Percentiles rank a stretch among this genome's conserved stretches.
These are phyloP conservation scores for Syrista parreyssii DNA, from an alignment of 2,888 invertebrate genomes.

Conservation along the genomic window DNA sequence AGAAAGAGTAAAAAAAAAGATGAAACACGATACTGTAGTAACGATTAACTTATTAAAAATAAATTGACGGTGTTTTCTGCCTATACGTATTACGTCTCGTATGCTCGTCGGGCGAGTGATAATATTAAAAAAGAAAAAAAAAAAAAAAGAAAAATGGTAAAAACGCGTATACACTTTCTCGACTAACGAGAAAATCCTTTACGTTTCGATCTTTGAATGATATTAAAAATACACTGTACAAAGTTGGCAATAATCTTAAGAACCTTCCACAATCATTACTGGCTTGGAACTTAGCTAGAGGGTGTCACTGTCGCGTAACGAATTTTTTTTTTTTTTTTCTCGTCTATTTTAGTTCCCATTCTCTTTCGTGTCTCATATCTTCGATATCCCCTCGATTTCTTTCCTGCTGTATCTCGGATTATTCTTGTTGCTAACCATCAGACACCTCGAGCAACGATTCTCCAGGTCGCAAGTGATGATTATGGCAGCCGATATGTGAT, in stretches of 20 bases:
- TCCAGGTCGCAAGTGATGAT: slow-evolving; percentile 42
- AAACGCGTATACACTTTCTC: slow-evolving; percentile 29
- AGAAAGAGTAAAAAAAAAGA: slow-evolving; percentile 37
- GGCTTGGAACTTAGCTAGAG: slow-evolving; percentile 23
- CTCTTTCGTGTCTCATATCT: too few species aligned
- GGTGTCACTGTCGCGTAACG: too few species aligned
- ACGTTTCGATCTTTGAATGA: neutral
- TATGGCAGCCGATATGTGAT: slow-evolving; percentile 61
- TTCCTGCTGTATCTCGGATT: too few species aligned
- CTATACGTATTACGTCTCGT: slow-evolving; percentile 53
- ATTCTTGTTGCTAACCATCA: too few species aligned
- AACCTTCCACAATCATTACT: slow-evolving; percentile 61
- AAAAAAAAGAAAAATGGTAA: slow-evolving; percentile 13
- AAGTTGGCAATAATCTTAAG: slow-evolving; percentile 68
- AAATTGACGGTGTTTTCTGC: slow-evolving; percentile 65
- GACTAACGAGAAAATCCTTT: slow-evolving; percentile 36
- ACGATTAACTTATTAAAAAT: slow-evolving; percentile 54
- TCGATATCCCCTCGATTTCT: too few species aligned
- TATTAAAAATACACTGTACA: slow-evolving; percentile 61
- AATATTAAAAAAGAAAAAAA: slow-evolving; percentile 23
- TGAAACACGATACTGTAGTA: slow-evolving; percentile 56
- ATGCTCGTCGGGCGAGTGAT: slow-evolving; percentile 46
- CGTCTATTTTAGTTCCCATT: too few species aligned
- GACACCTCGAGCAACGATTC: neutral
- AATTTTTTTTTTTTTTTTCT: too few species aligned